Conservation (phyloP, 2,113 vertebrate species). For the Hippoglossus stenolepis region DNA sequence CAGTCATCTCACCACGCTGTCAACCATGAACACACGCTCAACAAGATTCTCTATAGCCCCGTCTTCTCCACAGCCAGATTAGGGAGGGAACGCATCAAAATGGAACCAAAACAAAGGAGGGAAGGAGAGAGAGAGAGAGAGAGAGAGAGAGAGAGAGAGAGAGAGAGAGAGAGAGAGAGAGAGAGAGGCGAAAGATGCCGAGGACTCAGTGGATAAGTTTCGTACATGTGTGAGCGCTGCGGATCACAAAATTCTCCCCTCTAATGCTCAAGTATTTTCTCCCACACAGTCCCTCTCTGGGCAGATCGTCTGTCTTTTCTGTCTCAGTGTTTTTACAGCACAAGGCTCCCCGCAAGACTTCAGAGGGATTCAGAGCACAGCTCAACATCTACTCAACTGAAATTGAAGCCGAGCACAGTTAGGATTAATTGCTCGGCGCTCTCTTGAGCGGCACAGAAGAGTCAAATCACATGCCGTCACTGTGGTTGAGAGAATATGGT, state of each 20-base stretch:
- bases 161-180: conserved; percentile 17
- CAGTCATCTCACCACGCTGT: conserved; percentile 76
- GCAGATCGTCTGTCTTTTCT: conserved; percentile 67
- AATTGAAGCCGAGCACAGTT: conserved; percentile 61
- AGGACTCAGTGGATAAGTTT: conserved; percentile 68
- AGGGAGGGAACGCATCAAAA: conserved; percentile 73
- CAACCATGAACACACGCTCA: conserved; percentile 78
- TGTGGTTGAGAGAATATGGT: conserved; percentile 58
- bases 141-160: conserved; percentile 29
- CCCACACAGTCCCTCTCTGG: conserved; percentile 57
- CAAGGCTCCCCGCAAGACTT: conserved; percentile 62
- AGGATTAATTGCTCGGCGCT: conserved; percentile 75
- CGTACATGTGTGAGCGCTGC: conserved; percentile 71
- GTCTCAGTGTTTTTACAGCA: conserved; percentile 62
- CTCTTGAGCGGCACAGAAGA: conserved; percentile 59
- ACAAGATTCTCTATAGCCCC: conserved; percentile 74
- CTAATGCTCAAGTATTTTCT: conserved; percentile 50
- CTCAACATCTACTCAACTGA: conserved; percentile 65
- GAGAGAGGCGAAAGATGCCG: conserved; percentile 35
- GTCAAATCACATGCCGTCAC: conserved; percentile 59
- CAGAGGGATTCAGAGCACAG: conserved; percentile 60
- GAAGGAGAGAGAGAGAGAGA: conserved; percentile 9
- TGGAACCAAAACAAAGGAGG: conserved; percentile 71
- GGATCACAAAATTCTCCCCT: conserved; percentile 76
- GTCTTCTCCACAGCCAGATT: conserved; percentile 73